Conservation (phyloP, 2,797 vertebrate genomes). For the Diplodus sargus region DNA sequence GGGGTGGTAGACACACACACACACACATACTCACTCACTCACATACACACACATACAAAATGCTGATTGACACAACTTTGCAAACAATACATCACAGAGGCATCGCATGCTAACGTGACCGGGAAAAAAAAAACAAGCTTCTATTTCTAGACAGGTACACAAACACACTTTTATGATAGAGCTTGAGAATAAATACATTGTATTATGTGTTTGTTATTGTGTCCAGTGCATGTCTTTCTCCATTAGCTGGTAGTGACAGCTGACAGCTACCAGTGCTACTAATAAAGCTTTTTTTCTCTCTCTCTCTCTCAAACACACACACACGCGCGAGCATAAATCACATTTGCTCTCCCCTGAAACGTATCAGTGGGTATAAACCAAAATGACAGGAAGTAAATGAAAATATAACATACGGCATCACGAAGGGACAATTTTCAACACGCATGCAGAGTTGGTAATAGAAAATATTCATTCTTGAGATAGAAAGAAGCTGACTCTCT, state of each 20-base stretch:
- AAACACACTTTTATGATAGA: neutral
- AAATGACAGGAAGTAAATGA: conserved; percentile 77
- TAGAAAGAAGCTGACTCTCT: conserved; percentile 32
- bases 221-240: conserved; percentile 10
- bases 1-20: neutral
- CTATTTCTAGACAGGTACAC: neutral
- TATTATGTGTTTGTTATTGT: neutral
- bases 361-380: conserved; percentile 69
- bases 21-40: neutral
- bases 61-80: neutral
- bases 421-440: conserved; percentile 65
- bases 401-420: conserved; percentile 74
- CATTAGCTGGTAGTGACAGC: conserved; percentile 5
- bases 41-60: neutral
- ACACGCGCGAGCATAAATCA: conserved; percentile 60
- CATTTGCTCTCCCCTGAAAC: conserved; percentile 65
- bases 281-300: conserved; percentile 5
- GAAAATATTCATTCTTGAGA: conserved; percentile 69
- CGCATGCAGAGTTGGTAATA: conserved; percentile 61
- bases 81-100: neutral
- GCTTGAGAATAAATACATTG: neutral
- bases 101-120: neutral
- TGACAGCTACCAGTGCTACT: conserved; percentile 11
- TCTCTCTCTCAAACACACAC: neutral
- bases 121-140: neutral